Evolutionary conservation across 2,797 vertebrate genomes (phyloP).

Genomic region (Acanthornis magna): DNA sequence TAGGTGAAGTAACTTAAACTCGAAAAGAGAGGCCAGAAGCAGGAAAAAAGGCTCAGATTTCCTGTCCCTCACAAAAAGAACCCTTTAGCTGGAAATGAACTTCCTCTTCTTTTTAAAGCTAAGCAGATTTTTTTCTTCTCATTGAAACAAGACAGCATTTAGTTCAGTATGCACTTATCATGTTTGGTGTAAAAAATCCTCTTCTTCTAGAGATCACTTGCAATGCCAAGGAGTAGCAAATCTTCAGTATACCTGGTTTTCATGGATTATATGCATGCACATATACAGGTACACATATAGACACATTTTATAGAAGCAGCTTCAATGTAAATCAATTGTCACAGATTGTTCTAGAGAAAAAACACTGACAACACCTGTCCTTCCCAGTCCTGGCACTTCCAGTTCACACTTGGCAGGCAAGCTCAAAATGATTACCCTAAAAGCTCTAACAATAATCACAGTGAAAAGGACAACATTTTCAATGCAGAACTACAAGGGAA

Average conservation of each 20-base stretch:
- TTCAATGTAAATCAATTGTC: background rate
- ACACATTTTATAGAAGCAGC: background rate
- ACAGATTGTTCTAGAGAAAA: background rate
- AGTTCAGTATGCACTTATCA: background rate
- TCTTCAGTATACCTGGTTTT: background rate
- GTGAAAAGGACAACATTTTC: background rate
- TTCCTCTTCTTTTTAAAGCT: background rate
- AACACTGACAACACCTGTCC: background rate
- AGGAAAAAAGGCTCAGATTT: background rate
- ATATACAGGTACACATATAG: rapidly evolving
- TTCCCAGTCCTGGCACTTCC: background rate
- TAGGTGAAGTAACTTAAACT: background rate
- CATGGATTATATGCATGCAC: background rate
- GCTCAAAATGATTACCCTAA: background rate
- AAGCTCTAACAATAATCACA: background rate
- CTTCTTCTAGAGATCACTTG: background rate
- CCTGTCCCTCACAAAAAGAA: background rate
- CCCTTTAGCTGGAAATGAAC: background rate
- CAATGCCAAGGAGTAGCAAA: background rate
- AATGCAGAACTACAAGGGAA: background rate
- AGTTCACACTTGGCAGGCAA: background rate
- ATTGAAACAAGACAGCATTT: background rate
- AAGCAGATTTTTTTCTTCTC: background rate
- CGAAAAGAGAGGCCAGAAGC: background rate
- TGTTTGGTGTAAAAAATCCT: background rate